These are phyloP conservation scores for Phengaris arion DNA, from an alignment of 2,888 invertebrate genomes.

Conservation along the genomic window DNA sequence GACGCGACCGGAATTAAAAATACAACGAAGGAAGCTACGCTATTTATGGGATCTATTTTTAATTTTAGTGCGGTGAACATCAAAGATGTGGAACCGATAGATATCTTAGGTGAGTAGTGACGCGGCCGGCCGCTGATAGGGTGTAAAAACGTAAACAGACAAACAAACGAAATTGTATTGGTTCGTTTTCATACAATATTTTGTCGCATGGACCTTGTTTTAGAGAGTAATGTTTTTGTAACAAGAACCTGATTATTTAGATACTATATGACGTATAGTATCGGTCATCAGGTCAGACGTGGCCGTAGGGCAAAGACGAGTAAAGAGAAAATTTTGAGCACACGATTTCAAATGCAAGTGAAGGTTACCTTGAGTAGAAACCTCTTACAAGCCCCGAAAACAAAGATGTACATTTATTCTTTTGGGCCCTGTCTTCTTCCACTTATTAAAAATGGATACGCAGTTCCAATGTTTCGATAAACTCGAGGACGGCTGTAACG, in stretches of 20 bases:
- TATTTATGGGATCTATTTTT: conserved; percentile 19
- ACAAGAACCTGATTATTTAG: background rate
- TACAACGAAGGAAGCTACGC: conserved; percentile 12
- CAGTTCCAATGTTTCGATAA: too few species aligned
- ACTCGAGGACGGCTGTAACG: too few species aligned
- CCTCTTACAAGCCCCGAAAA: too few species aligned
- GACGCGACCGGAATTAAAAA: conserved; percentile 22
- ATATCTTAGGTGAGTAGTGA: background rate
- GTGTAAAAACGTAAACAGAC: too few species aligned
- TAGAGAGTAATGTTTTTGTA: background rate
- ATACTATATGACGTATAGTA: background rate
- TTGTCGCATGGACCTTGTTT: background rate
- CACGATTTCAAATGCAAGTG: too few species aligned
- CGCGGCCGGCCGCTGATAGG: too few species aligned
- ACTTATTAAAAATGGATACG: too few species aligned
- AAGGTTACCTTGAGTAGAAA: too few species aligned
- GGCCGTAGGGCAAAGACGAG: conserved; percentile 11
- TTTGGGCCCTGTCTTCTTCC: too few species aligned
- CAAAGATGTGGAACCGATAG: background rate
- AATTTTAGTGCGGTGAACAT: background rate
- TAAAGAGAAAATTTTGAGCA: background rate
- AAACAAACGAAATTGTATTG: too few species aligned
- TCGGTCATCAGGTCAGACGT: background rate
- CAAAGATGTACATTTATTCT: too few species aligned
- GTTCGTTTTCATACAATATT: background rate